Evolutionary conservation across 2,888 invertebrate species (phyloP), one percentile per base, ranked within the genome.

Genomic region (Exephanes ischioxanthus): DNA sequence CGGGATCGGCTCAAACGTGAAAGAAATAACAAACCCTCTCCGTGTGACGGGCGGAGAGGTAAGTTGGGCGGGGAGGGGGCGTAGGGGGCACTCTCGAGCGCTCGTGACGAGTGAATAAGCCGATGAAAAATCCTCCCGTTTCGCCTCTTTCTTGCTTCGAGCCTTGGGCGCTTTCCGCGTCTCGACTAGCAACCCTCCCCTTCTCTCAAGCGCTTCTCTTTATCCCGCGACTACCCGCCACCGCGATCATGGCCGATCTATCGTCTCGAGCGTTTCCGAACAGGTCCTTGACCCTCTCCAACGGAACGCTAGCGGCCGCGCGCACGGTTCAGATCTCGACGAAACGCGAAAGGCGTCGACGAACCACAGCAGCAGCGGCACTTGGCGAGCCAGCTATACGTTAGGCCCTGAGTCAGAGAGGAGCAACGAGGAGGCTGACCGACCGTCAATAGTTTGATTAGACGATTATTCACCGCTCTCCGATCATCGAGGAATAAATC

Each of bases 201-300:
- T 58, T 70, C 58, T 33, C 63, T 48, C 30, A 61, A 67, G 77
- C 75, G 78, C 67, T 72, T 37, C 63, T 72, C 73, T 73, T 75
- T 55, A 37, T 67, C 48, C 70, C 70, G 78, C 80, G 51, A 68
- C 67, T 53, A 53, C 37, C 61, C 85, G 72, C 80, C 72, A 85
- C 75, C 71, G 82, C 87, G 86, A 88, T 87, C 86, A 86, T 85
- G 81, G 82, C 83, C 87, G 89, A 87, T 87, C 89, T 88, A 89
- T 88, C 86, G 89, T 87, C 88, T 84, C 88, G 86, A 90, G 88
- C 89, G 84, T 87, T 87, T 87, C 87, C 87, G 88, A 88, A 87
- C 87, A 86, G 90, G 90, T 90, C 89, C 88, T 90, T 90, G 88
- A 90, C 89, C 90, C 87, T 85, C 85, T 75, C 75, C 63, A 68